Conservation (phyloP, 2,797 vertebrate genomes). For the Chiloscyllium punctatum region DNA sequence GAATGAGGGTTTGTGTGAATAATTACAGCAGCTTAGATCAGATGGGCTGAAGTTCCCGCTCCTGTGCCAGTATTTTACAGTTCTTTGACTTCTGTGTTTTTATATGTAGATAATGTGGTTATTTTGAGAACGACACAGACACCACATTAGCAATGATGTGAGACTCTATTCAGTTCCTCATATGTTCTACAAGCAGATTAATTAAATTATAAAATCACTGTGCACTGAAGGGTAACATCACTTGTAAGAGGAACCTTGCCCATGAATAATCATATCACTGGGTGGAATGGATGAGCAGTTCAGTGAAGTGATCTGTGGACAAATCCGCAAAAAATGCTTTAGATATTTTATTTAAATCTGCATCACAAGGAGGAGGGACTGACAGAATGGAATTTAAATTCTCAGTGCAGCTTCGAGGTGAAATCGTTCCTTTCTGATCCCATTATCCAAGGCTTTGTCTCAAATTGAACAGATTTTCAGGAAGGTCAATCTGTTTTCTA, state of each 20-base stretch:
- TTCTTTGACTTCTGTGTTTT: not conserved
- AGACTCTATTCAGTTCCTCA: conserved; percentile 16
- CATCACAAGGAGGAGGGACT: not conserved
- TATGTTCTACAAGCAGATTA: not conserved
- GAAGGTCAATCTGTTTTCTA: not conserved
- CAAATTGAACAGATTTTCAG: not conserved
- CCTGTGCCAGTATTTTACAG: not conserved
- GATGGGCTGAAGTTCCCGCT: not conserved
- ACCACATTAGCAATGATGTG: conserved; percentile 18
- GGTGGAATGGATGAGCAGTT: not conserved
- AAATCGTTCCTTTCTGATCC: not conserved
- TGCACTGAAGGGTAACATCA: not conserved
- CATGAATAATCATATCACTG: not conserved
- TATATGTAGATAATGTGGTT: conserved; percentile 22
- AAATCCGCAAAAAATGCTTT: not conserved
- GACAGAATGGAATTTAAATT: not conserved
- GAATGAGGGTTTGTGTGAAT: not conserved
- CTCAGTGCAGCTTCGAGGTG: not conserved
- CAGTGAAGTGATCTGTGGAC: not conserved
- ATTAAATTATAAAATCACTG: conserved; percentile 31
- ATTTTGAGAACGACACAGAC: not conserved
- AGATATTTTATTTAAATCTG: conserved; percentile 22
- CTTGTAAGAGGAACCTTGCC: not conserved
- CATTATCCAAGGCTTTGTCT: not conserved
- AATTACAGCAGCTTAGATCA: not conserved